phyloP scores from a whole-genome alignment of 1,140 invertebrate genomes.

The Lepidurus couesii region DNA sequence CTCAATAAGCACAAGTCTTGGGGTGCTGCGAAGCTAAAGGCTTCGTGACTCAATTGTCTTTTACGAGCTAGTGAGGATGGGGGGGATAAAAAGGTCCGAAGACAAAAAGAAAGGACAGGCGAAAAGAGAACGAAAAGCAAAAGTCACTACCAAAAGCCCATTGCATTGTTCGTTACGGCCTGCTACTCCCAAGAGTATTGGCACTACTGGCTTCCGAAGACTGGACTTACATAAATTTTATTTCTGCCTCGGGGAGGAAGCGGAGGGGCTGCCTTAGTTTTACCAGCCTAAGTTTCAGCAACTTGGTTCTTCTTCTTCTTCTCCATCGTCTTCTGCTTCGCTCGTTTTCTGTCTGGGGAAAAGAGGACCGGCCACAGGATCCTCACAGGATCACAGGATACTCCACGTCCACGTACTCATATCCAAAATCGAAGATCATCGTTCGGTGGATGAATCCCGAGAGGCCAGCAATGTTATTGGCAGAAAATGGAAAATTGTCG shows the following conservation, averaged over 20 bases:
- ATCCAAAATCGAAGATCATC: background rate
- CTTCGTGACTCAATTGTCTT: constrained; percentile 19
- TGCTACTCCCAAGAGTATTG: background rate
- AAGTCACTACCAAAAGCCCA: background rate
- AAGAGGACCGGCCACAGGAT: background rate
- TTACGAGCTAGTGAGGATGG: background rate
- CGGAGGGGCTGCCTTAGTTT: background rate
- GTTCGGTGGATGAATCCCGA: background rate
- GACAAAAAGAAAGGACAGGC: background rate
- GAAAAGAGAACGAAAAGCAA: background rate
- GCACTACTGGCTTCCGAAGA: background rate
- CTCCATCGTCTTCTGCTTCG: background rate
- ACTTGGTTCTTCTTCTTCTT: background rate
- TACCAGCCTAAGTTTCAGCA: background rate
- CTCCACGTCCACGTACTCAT: background rate
- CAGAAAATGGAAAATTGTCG: background rate
- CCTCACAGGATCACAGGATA: too few relatives aligned
- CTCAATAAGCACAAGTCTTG: too few relatives aligned
- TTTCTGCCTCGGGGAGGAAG: background rate
- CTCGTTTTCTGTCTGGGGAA: background rate
- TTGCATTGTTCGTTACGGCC: background rate
- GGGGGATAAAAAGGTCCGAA: background rate
- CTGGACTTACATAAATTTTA: constrained; percentile 11
- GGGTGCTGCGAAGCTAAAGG: too few relatives aligned
- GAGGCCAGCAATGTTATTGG: background rate